These are phyloP conservation scores for Cairina moschata DNA, from an alignment of 2,113 vertebrate genomes.

Conservation along the genomic window DNA sequence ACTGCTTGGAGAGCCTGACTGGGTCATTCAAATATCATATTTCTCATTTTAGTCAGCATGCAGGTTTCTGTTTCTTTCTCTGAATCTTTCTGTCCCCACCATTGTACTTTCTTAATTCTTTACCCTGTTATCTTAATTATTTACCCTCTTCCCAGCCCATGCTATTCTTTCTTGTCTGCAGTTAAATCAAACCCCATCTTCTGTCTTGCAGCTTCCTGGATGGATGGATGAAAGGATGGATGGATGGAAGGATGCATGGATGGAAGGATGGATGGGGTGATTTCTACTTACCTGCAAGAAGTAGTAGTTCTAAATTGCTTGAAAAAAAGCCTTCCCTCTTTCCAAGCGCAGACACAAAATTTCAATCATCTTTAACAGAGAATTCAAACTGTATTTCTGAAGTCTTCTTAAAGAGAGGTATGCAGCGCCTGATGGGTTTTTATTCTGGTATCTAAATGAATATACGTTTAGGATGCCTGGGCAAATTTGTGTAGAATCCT, in stretches of 20 bases:
- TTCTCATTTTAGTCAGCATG: not conserved
- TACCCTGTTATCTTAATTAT: too few species aligned
- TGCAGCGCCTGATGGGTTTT: not conserved
- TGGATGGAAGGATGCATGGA: not conserved
- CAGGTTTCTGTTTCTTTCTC: not conserved
- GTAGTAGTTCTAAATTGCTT: not conserved
- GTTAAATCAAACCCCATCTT: not conserved
- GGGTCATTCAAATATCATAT: not conserved
- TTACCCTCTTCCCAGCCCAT: not conserved
- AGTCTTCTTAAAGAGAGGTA: not conserved
- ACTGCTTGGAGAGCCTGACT: not conserved
- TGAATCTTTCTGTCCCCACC: not conserved
- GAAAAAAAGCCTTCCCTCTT: not conserved
- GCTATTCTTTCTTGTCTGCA: not conserved
- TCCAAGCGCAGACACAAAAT: not conserved
- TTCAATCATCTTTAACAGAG: not conserved
- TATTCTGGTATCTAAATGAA: not conserved
- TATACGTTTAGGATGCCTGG: not conserved
- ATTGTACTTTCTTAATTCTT: slow-evolving; percentile 18
- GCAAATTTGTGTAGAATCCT: not conserved
- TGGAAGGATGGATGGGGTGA: not conserved
- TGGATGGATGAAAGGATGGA: not conserved
- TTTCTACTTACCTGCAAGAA: not conserved
- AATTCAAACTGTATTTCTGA: not conserved
- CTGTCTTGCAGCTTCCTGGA: not conserved